Base-by-base conservation (phyloP, 2,113 vertebrate genomes). In the Dipodomys merriami region DNA sequence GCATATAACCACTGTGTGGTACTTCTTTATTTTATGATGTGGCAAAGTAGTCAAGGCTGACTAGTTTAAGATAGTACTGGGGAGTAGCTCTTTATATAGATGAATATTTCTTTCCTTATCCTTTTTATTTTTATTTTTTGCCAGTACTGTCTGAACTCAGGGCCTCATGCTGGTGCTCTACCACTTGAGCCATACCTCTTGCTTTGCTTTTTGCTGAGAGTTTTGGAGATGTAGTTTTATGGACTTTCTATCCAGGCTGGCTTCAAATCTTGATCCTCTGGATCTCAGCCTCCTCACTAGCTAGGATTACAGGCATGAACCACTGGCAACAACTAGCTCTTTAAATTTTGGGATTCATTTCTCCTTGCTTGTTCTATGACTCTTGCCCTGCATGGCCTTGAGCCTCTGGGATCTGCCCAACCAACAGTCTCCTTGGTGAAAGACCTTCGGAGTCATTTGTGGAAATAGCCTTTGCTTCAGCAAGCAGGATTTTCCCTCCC, bases 401-500 rank as follows among this genome's bases (percentile, higher is more conserved):
- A 39, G 39, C 35, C 25, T 87, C 67, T 25, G 29, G n/a, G 30
- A 19, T 85, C 3, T 68, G 9, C 68, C 44, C 79, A 29, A 33
- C n/a, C 82, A 39, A 10, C 72, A 49, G 18, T 72, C 13, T 93
- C 69, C 68, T 93, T 76, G 33, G 68, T 46, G 13, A 83, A 92
- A 20, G 25, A 11, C 9, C 29, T 85, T 90, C 62, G 69, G 76
- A 94, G 78, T 9, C 79, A 84, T 94, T 97, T 82, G 80, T 76
- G n/a, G n/a, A 95, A 93, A 94, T 60, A 73, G 83, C 20, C 23
- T 96, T 68, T 94, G 71, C 72, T 94, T 93, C 53, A 67, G 29
- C 23, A 82, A 91, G 30, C 33, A 30, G 83, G 22, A 64, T 22
- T 65, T 86, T 86, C 35, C 16, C 62, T 94, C 67, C 49, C 25